Evolutionary conservation across 2,888 invertebrate species (phyloP), one percentile per base, ranked within the genome.

Genomic region (Agrotis ipsilon): DNA sequence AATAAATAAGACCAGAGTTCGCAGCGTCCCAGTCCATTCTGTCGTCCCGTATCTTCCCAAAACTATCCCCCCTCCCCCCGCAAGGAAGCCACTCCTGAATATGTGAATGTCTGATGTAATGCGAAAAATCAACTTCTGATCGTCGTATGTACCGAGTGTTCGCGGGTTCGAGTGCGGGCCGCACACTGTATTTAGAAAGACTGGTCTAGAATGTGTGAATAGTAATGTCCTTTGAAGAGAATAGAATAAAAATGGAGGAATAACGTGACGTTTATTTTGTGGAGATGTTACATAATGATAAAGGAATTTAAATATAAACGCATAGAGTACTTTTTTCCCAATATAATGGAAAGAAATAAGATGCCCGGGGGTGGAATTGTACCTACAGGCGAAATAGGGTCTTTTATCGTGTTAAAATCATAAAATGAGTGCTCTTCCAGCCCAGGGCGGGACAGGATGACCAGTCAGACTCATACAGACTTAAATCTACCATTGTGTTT

Each of bases 71-170:
- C 27, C 46, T 52, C 62, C 75, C 78, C 62, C 67, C 75, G 58
- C 83, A 78, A 84, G 86, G 84, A 85, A 86, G 83, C 83, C 75
- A 80, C 87, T 86, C 85, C 87, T 86, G 92, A 92, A 92, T 92
- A 92, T 92, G 89, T 92, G 92, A 92, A 90, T 88, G 88, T 85
- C 85, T 89, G 90, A 90, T 92, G 92, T 94, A 93, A 94, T 94
- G 92, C 89, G 91, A 93, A 94, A 94, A 94, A 94, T 93, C 94
- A 94, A 94, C 94, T 92, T 84, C 86, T 90, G 92, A 93, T 93
- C 90, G 92, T 84, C 91, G 89, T 90, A 92, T 91, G 90, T 74
- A 74, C 74, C 72, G 57, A 81, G 81, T 84, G 81, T 80, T 80
- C 73, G 81, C 84, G 85, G 83, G 89, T 88, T 90, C 88, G 88